These are phyloP conservation scores for Willisornis vidua DNA, from an alignment of 2,113 vertebrate genomes.

Conservation along the genomic window DNA sequence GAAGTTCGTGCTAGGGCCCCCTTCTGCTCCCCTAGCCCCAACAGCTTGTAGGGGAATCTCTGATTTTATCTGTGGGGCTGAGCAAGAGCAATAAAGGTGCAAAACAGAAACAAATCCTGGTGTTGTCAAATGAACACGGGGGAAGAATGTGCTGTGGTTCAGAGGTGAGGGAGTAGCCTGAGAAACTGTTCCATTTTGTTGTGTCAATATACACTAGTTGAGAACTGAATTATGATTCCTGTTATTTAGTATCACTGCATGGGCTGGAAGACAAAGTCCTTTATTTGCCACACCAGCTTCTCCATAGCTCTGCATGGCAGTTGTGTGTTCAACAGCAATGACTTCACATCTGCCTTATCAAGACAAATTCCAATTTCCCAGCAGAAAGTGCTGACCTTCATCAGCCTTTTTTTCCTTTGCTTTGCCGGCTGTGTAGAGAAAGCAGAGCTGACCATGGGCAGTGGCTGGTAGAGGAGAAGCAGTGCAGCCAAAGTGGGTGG, in stretches of 20 bases:
- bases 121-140: background rate
- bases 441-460: rapidly evolving
- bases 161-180: background rate
- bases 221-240: background rate
- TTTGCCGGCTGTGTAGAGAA: background rate
- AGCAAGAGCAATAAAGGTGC: background rate
- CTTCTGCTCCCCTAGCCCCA: background rate
- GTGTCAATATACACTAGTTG: background rate
- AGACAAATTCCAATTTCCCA: background rate
- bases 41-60: background rate
- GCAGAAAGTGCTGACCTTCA: background rate
- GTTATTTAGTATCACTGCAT: background rate
- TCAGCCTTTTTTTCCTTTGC: background rate
- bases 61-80: background rate
- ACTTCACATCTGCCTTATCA: background rate
- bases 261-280: background rate
- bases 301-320: background rate
- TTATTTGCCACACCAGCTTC: background rate
- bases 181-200: background rate
- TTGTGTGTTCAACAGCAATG: rapidly evolving
- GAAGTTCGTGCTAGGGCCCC: background rate
- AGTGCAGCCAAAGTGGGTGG: rapidly evolving
- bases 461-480: background rate
- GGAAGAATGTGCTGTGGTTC: background rate
- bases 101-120: background rate